phyloP scores from a whole-genome alignment of 2,797 vertebrate genomes.

The Galagoides demidoff region DNA sequence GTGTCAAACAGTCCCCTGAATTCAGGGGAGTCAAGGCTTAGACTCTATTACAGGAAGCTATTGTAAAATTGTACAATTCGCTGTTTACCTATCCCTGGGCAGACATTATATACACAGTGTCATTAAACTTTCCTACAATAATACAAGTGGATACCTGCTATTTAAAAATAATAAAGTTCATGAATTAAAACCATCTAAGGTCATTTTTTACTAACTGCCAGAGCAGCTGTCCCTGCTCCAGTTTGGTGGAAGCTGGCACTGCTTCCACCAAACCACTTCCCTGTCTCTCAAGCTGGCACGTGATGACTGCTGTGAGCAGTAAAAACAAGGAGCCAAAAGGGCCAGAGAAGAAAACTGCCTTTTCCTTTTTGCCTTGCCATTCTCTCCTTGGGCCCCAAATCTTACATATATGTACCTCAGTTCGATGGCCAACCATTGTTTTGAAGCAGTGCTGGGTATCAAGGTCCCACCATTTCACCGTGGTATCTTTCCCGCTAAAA shows the following conservation, averaged over 20 bases:
- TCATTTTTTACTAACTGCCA: not conserved
- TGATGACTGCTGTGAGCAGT: not conserved
- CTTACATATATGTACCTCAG: constrained; percentile 89
- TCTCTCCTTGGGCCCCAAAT: not conserved
- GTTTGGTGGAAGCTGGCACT: no score
- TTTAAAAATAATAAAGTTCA: not conserved
- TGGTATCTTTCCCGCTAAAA: constrained; percentile 94
- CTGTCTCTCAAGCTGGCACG: not conserved
- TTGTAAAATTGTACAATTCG: not conserved
- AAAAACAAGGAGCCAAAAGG: not conserved
- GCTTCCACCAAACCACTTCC: not conserved
- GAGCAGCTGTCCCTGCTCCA: not conserved
- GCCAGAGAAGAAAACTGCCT: not conserved
- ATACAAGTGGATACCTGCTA: not conserved
- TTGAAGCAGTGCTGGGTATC: constrained; percentile 98
- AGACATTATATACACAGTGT: not conserved
- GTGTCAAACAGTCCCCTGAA: not conserved
- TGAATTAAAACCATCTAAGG: not conserved
- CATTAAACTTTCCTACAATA: not conserved
- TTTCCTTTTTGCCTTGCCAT: not conserved
- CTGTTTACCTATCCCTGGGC: not conserved
- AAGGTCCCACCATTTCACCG: constrained; percentile 99
- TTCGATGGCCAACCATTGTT: constrained; percentile 96
- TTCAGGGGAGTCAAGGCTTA: no score
- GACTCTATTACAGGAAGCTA: no score